Evolutionary conservation across 2,113 vertebrate genomes (phyloP), one percentile per base, ranked within the genome.

Genomic region (Xenotilapia caudafasciata): DNA sequence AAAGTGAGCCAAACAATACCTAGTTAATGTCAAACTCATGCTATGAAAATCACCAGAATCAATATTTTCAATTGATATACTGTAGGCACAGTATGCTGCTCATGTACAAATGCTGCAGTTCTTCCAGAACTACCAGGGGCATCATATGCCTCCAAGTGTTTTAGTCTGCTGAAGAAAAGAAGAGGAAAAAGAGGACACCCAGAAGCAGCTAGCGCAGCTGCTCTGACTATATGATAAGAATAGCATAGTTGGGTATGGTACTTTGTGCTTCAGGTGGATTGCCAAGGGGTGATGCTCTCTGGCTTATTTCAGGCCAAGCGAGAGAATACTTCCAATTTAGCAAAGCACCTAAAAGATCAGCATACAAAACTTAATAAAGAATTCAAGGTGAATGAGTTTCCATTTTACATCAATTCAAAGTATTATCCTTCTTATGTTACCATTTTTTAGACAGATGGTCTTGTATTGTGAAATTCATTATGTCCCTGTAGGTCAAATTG

Each of bases 301-400:
- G 35, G 62, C 6, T 40, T 68, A 38, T 15, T 42, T 42, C 1
- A 70, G 65, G 0, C n/a, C 38, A 23, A 9, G 65, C 1, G 0
- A 42, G 3, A 23, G 13, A 42, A 42, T 40, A 70, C 35, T 70
- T 70, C n/a, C 38, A 68, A 70, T 42, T 70, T 70, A 15, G 65
- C 65, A 70, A 70, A 68, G 62, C 35, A 14, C 62, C 62, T 14
- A 68, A 68, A 68, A 70, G n/a, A 70, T 6, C n/a, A 15, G 38
- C 38, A 26, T 23, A 14, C 3, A 70, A 15, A 70, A 13, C 38
- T 6, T 0, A 40, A 35, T 35, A 68, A 45, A 26, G 38, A 70
- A 70, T 70, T 42, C 7, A 70, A 70, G 65, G n/a, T 70, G 21
- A 42, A 26, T 3, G 38, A 26, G 12, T 70, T 70, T 45, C 65